Percentiles rank a stretch among this genome's conserved stretches.
Evolutionary conservation across 2,797 vertebrate genomes (phyloP).

Genomic region (Furcifer pardalis): DNA sequence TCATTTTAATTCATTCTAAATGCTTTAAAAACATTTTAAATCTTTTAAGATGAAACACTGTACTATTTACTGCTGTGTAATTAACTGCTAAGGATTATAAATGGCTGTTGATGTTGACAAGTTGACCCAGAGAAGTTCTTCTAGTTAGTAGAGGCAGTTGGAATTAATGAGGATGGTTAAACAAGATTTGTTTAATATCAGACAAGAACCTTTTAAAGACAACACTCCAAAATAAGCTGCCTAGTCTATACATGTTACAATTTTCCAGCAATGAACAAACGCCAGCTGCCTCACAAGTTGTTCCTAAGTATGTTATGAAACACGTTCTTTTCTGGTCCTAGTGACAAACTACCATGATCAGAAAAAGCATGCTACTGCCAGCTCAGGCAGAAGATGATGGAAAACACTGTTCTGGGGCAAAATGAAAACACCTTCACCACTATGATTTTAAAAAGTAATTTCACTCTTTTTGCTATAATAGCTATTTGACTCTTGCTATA

Average conservation of each 20-base stretch:
- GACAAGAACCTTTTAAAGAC: neutral
- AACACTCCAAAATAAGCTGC: neutral
- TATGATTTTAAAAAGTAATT: constrained; percentile 20
- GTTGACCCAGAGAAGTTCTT: neutral
- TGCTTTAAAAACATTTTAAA: constrained; percentile 8
- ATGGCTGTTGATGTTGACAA: neutral
- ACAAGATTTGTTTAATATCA: neutral
- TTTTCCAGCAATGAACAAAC: neutral
- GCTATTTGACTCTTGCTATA: neutral
- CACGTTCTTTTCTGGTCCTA: neutral
- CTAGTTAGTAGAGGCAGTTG: neutral
- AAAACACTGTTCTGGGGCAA: constrained; percentile 67
- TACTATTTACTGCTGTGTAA: neutral
- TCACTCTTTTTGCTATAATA: neutral
- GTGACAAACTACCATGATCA: neutral
- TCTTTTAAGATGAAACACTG: neutral
- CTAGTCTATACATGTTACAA: neutral
- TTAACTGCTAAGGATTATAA: neutral
- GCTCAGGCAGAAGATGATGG: constrained; percentile 30
- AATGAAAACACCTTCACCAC: constrained; percentile 38
- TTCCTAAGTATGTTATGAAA: constrained; percentile 2
- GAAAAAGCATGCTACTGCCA: neutral
- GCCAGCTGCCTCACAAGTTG: neutral
- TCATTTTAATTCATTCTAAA: constrained; percentile 27
- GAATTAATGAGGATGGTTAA: neutral